These are phyloP conservation scores for Atlantisia rogersi DNA, from an alignment of 2,113 vertebrate genomes.

Conservation along the genomic window DNA sequence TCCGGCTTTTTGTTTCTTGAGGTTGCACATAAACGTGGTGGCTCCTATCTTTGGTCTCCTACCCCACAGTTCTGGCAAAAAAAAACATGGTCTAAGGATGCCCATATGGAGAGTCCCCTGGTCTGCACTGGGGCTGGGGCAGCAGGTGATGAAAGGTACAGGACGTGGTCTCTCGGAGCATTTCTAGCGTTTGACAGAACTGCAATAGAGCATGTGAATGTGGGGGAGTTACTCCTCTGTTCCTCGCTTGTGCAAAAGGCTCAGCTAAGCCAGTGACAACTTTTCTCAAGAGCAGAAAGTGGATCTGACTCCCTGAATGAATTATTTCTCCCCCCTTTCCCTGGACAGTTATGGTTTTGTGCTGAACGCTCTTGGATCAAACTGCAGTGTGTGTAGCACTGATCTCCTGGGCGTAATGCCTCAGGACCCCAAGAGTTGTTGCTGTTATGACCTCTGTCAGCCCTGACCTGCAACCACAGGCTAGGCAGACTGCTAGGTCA, in stretches of 20 bases:
- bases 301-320: neutral
- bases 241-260: rapidly evolving
- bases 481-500: neutral
- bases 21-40: rapidly evolving
- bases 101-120: neutral
- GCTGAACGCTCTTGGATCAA: neutral
- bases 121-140: neutral
- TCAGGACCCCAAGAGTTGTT: neutral
- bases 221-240: neutral
- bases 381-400: neutral
- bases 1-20: neutral
- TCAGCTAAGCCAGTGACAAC: neutral
- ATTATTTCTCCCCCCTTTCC: neutral
- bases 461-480: neutral
- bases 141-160: neutral
- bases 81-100: rapidly evolving
- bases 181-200: neutral
- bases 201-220: rapidly evolving
- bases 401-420: neutral
- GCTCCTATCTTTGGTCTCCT: neutral
- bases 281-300: neutral
- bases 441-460: neutral
- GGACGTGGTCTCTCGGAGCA: rapidly evolving
- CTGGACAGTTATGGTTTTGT: neutral
- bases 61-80: neutral